phyloP scores from a whole-genome alignment of 2,113 vertebrate genomes.

The Lontra canadensis region DNA sequence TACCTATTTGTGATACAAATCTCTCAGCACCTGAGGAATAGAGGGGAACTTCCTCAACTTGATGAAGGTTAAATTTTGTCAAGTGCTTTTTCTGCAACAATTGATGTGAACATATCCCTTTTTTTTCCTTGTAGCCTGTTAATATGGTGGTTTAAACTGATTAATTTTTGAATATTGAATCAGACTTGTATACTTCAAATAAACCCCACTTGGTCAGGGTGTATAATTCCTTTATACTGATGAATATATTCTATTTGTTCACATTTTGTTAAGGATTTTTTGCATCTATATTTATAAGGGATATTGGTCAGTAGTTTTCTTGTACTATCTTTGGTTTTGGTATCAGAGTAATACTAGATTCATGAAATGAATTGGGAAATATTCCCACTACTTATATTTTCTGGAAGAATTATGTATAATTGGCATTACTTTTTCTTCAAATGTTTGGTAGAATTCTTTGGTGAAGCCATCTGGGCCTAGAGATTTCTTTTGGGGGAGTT shows the following conservation, averaged over 20 bases:
- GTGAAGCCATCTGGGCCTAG: background rate
- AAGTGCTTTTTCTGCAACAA: background rate
- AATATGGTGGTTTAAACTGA: background rate
- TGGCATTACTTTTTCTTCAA: background rate
- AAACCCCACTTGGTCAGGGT: background rate
- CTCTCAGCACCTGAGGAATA: background rate
- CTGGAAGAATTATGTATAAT: background rate
- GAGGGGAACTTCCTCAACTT: background rate
- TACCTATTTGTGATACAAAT: background rate
- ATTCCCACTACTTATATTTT: background rate
- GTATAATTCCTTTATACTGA: background rate
- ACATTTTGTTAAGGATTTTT: background rate
- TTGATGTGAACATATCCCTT: background rate
- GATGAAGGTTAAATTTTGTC: background rate
- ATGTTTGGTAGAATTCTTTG: background rate
- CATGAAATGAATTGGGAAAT: background rate
- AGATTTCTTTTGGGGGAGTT: background rate
- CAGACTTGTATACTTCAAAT: background rate
- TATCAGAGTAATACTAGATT: background rate
- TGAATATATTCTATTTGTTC: constrained; percentile 15
- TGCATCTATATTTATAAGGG: background rate
- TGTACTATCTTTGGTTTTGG: background rate
- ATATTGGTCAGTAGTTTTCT: background rate
- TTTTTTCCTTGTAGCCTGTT: background rate
- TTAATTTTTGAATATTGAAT: constrained; percentile 3